Base-by-base conservation (phyloP, 2,888 invertebrate species). In the Lepas anatifera region DNA sequence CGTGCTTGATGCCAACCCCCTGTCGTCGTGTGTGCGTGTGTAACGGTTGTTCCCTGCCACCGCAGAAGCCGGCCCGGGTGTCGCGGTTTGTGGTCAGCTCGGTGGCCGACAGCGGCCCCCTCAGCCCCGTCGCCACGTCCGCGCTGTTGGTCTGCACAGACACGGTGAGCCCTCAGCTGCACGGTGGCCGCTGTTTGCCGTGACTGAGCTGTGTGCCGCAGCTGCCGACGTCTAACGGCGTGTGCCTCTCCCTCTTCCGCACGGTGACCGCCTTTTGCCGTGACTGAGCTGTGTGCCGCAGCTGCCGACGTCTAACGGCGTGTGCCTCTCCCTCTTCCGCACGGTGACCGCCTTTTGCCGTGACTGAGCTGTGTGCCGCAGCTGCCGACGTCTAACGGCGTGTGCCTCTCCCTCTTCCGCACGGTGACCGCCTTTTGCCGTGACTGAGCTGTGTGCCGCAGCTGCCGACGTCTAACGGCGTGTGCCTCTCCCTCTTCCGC, bases 51-150 rank as follows among this genome's bases (percentile, higher is more conserved):
- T n/a, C n/a, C n/a, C n/a, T n/a, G n/a, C n/a, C n/a, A n/a, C n/a
- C 11, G 18, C 41, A 41, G 46, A 41, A 18, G 6, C 39, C 41
- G 18, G 18, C 16, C 18, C 16, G 67, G 8, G 27, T 43, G 29
- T 67, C 67, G 29, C 66, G 69, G 64, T 69, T 69, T 66, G 69
- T 69, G 10, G 69, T 69, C 66, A 69, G 64, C 32, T 67, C 67
- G 29, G 67, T 67, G 46, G 67, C 67, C 16, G 16, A 39, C 39
- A 58, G 18, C 18, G 32, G 18, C 13, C 18, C 58, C 18, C 35
- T 22, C 35, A 22, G 32, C 3, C 58, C 58, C 29, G 35, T 35
- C 18, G 32, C 58, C 29, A 29, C 52, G 52, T 29, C n/a, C n/a
- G n/a, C 52, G 29, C 52, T 29, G 13, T 52, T 29, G 32, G 32